Evolutionary conservation across 2,797 vertebrate genomes (phyloP).

Genomic region (Enteromius argenteus): DNA sequence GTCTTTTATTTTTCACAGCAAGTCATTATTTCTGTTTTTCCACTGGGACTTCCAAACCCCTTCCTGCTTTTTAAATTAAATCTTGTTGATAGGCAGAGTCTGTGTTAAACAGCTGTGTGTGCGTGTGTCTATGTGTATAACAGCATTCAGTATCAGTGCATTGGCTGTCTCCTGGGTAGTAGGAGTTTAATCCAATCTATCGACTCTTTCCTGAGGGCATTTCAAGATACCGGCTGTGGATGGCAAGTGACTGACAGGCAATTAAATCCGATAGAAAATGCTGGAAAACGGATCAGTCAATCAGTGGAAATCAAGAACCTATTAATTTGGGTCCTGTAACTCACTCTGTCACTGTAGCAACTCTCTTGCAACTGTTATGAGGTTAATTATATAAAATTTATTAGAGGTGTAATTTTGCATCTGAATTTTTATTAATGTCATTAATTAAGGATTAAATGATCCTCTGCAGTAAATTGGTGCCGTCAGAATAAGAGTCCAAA

Average conservation of each 20-base stretch:
- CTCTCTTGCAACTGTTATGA: background rate
- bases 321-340: slow-evolving; percentile 38
- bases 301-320: slow-evolving; percentile 37
- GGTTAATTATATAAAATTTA: background rate
- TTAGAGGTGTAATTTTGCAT: background rate
- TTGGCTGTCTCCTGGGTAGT: slow-evolving; percentile 49
- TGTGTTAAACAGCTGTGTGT: slow-evolving; percentile 37
- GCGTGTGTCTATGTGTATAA: slow-evolving; percentile 38
- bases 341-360: slow-evolving; percentile 2
- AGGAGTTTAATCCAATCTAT: slow-evolving; percentile 60
- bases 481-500: background rate
- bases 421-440: background rate
- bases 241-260: slow-evolving; percentile 53
- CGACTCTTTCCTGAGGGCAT: slow-evolving; percentile 56
- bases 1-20: slow-evolving; percentile 35
- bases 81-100: slow-evolving; percentile 45
- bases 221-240: slow-evolving; percentile 32
- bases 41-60: slow-evolving; percentile 14
- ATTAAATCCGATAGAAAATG: slow-evolving; percentile 52
- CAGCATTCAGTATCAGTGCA: slow-evolving; percentile 47
- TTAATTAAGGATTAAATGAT: background rate
- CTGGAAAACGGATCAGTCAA: slow-evolving; percentile 38
- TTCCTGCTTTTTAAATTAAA: slow-evolving; percentile 44
- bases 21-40: slow-evolving; percentile 42
- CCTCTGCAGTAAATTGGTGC: background rate